phyloP scores from a whole-genome alignment of 2,113 vertebrate species.

The Antechinus stuartii region DNA sequence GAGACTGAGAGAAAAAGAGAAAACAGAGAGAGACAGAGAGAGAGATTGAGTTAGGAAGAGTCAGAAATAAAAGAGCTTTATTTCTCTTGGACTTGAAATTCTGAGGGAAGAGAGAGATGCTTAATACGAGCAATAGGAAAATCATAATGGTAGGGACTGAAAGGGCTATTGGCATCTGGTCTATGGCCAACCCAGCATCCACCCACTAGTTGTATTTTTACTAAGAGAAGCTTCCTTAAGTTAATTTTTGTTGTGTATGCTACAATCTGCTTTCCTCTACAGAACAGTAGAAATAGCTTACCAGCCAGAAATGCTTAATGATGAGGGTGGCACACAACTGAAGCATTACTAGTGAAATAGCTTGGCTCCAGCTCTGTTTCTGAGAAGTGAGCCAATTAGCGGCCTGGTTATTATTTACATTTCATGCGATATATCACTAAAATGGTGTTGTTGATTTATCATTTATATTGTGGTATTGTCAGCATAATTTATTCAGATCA shows the following conservation, averaged over 20 bases:
- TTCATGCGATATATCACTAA: slow-evolving; percentile 93
- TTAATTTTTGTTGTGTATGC: slow-evolving; percentile 59
- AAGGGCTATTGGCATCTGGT: not conserved
- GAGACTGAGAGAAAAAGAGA: not conserved
- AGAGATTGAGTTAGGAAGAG: not conserved
- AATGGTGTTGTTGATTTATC: slow-evolving; percentile 93
- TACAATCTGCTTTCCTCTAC: slow-evolving; percentile 51
- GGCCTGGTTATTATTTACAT: slow-evolving; percentile 94
- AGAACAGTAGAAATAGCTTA: slow-evolving; percentile 79
- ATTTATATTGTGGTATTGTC: slow-evolving; percentile 88
- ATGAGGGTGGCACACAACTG: slow-evolving; percentile 78
- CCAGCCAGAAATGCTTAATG: slow-evolving; percentile 84
- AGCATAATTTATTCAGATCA: slow-evolving; percentile 94
- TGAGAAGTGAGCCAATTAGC: slow-evolving; percentile 92
- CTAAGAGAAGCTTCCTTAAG: not conserved
- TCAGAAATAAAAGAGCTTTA: not conserved
- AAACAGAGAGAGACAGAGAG: not conserved
- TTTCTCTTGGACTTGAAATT: not conserved
- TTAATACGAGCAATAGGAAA: not conserved
- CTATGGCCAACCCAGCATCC: accelerated
- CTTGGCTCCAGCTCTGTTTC: slow-evolving; percentile 88
- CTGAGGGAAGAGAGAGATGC: not conserved
- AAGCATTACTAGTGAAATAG: slow-evolving; percentile 75
- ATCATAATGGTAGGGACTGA: too few species aligned
- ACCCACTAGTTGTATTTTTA: not conserved